These are phyloP conservation scores for Potorous gilbertii DNA, from an alignment of 2,797 vertebrate genomes.

Conservation along the genomic window DNA sequence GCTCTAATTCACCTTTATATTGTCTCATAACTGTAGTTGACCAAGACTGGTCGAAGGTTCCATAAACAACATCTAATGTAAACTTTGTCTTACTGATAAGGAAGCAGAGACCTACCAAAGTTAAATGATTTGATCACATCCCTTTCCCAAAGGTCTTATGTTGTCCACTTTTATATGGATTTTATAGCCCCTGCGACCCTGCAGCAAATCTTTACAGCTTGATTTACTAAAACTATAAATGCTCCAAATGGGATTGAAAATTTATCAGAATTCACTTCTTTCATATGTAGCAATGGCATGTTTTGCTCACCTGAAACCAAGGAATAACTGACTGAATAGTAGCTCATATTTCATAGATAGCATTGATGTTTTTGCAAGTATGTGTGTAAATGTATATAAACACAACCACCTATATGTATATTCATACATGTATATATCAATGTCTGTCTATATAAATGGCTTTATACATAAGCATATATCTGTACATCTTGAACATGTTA, in stretches of 20 bases:
- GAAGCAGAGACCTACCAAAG: not conserved
- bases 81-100: not conserved
- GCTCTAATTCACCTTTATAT: not conserved
- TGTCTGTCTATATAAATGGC: not conserved
- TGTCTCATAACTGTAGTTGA: not conserved
- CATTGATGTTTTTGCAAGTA: not conserved
- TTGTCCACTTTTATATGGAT: not conserved
- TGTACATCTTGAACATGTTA: not conserved
- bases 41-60: not conserved
- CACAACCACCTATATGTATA: not conserved
- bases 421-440: not conserved
- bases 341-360: slow-evolving; percentile 1
- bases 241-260: not conserved
- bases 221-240: not conserved
- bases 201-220: not conserved
- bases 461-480: not conserved
- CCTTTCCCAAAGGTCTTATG: not conserved
- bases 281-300: not conserved
- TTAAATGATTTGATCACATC: not conserved
- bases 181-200: not conserved
- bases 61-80: not conserved
- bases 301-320: not conserved
- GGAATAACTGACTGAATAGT: not conserved
- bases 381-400: not conserved
- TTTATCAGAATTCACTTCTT: not conserved